These are phyloP conservation scores for Perca schrenkii DNA, from an alignment of 2,113 vertebrate genomes.

Conservation along the genomic window DNA sequence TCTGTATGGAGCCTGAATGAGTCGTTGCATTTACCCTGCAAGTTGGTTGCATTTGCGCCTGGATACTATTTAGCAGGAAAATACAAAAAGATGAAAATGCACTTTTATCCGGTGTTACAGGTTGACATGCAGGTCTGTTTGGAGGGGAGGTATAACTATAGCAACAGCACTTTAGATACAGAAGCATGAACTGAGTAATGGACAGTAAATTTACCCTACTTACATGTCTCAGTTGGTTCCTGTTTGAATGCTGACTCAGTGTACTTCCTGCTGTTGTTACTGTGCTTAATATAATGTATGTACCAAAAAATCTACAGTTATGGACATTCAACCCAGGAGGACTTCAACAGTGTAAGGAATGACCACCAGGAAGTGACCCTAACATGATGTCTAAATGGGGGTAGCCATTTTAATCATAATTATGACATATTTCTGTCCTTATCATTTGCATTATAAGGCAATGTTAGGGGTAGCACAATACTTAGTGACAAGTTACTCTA, in stretches of 20 bases:
- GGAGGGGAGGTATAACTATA: slow-evolving; percentile 14
- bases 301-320: neutral
- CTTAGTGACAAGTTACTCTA: neutral
- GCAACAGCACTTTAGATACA: neutral
- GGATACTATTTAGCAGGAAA: slow-evolving; percentile 68
- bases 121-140: slow-evolving; percentile 39
- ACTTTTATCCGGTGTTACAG: slow-evolving; percentile 50
- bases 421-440: no score
- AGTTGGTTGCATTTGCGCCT: slow-evolving; percentile 68
- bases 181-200: neutral
- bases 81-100: slow-evolving; percentile 67
- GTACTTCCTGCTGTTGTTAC: neutral
- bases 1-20: slow-evolving; percentile 75
- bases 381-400: neutral
- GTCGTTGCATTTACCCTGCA: slow-evolving; percentile 70
- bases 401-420: neutral
- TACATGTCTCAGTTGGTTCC: neutral
- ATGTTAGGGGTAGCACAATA: neutral
- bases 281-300: neutral
- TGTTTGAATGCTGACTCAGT: neutral
- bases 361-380: slow-evolving; percentile 1
- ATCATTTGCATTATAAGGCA: neutral
- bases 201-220: slow-evolving; percentile 14
- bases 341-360: neutral
- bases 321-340: neutral